Conservation (phyloP, 2,113 vertebrate species). For the Archocentrus centrarchus region DNA sequence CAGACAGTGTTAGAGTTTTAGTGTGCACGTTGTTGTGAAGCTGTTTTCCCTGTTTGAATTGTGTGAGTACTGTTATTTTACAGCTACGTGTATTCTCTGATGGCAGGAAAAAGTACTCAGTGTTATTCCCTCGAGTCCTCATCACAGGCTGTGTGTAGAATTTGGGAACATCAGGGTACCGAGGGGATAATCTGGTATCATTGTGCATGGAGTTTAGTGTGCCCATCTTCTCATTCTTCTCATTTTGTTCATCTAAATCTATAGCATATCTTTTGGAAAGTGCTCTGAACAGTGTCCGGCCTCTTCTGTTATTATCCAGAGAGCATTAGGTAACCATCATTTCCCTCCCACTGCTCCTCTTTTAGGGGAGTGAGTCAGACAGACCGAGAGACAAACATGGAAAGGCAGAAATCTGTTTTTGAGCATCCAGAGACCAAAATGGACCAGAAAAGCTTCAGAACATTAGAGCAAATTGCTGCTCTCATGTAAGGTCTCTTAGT, state of each 20-base stretch:
- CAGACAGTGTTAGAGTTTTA: not conserved
- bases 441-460: conserved; percentile 13
- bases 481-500: not conserved
- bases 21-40: not conserved
- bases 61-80: not conserved
- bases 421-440: conserved; percentile 24
- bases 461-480: conserved; percentile 11
- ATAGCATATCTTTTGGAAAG: not conserved
- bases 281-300: conserved; percentile 13
- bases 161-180: not conserved
- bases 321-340: conserved; percentile 64
- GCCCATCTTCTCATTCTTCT: not conserved
- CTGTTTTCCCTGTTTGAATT: not conserved
- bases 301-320: conserved; percentile 40
- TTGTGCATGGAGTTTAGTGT: not conserved
- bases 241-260: conserved; percentile 11
- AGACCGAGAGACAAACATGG: conserved; percentile 25
- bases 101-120: not conserved
- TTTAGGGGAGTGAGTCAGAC: conserved; percentile 68
- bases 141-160: not conserved
- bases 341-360: conserved; percentile 64
- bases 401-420: conserved; percentile 2
- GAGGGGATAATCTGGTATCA: not conserved
- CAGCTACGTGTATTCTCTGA: not conserved
- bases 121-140: conserved; percentile 15